Base-by-base conservation (phyloP, 2,113 vertebrate species). In the Rhadina sibilatrix region DNA sequence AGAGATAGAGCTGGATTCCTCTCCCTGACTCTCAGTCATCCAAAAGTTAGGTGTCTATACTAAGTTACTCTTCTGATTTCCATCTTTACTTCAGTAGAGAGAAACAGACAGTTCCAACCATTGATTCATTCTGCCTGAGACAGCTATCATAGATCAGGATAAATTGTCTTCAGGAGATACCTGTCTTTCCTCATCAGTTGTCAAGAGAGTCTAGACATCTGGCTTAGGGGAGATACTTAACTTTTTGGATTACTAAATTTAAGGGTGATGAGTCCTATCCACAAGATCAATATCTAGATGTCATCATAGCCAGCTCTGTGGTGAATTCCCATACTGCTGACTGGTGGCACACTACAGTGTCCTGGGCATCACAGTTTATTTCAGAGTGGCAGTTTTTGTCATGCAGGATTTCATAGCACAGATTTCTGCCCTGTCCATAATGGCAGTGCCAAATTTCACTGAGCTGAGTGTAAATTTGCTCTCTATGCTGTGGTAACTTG, bases 131-230 rank as follows among this genome's bases (percentile, higher is more conserved):
- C 65, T 69, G 38, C 46, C 46, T 63, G 72, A 87, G 80, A 83
- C 21, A 53, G 10, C n/a, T 84, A 35, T 59, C 42, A 38, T 16
- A 74, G 83, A 77, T 70, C 47, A 66, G 47, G 68, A 83, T 89
- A 78, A 94, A 93, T 93, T 86, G 40, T 85, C 79, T 86, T 90
- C 27, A 70, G 52, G 59, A 94, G 79, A 90, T 70, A 81, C 27
- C 46, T 30, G 38, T 77, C 66, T 74, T 86, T 95, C 52, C 27
- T 71, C 24, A n/a, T 92, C 33, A 38, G 21, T 77, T 90, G 42
- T 59, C 44, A 63, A 27, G 64, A 53, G 28, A 61, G 20, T 76
- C 37, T 66, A 61, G 85, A 63, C 46, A 83, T 42, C 59, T 83
- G 76, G 12, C 21, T 83, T 83, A 81, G 20, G 40, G 59, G 22